A percentile compares a stretch with the other conserved stretches of the same genome.
phyloP scores from a whole-genome alignment of 1,140 invertebrate genomes.

The Cryptotermes secundus region DNA sequence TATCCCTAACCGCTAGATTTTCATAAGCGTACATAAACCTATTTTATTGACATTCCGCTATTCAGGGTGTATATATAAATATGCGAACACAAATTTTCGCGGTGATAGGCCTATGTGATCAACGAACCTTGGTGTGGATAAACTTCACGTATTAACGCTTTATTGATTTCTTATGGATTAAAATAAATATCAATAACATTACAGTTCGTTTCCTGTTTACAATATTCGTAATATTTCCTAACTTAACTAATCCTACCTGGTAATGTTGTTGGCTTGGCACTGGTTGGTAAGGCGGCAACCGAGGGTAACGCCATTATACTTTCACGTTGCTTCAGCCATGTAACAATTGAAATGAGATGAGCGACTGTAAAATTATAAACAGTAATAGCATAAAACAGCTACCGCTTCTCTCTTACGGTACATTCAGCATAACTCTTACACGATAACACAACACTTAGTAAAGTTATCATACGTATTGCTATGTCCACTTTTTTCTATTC shows the following conservation, averaged over 20 bases:
- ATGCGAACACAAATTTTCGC: background rate
- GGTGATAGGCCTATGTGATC: background rate
- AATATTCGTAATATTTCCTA: background rate
- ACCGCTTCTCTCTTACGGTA: background rate
- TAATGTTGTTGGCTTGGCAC: constrained; percentile 29
- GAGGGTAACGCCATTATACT: constrained; percentile 36
- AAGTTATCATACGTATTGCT: background rate
- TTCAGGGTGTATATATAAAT: too few species aligned
- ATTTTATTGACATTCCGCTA: background rate
- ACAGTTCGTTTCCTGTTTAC: background rate
- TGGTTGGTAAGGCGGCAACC: constrained; percentile 33
- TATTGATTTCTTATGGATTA: background rate
- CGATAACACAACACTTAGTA: constrained; percentile 12
- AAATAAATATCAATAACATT: background rate
- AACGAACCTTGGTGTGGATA: background rate
- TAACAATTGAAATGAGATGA: constrained; percentile 30
- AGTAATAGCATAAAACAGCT: constrained; percentile 2
- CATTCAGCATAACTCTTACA: background rate
- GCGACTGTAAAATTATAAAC: constrained; percentile 15
- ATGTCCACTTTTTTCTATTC: constrained; percentile 16
- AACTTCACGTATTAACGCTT: background rate
- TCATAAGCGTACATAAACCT: background rate
- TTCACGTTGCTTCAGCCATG: constrained; percentile 34
- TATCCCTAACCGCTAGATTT: background rate
- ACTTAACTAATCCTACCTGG: constrained; percentile 25